These are phyloP conservation scores for Callaeas wilsoni DNA, from an alignment of 2,113 vertebrate genomes.

Conservation along the genomic window DNA sequence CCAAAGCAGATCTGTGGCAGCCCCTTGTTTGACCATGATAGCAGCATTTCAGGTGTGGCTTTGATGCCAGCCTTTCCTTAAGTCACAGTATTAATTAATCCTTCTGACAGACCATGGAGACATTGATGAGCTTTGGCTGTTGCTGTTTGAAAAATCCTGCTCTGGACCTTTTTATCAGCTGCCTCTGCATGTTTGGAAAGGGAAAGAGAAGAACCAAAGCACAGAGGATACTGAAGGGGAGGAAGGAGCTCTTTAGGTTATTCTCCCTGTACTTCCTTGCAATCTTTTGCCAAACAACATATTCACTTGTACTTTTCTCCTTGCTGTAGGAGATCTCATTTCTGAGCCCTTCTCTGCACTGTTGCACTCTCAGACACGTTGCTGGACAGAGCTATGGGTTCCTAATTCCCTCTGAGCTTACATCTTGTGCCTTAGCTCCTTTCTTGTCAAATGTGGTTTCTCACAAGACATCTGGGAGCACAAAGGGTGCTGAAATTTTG, in stretches of 20 bases:
- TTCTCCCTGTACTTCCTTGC: not conserved
- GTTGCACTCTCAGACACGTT: not conserved
- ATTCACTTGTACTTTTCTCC: not conserved
- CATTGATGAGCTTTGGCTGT: not conserved
- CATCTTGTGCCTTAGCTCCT: not conserved
- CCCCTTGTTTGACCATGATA: not conserved
- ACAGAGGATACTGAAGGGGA: not conserved
- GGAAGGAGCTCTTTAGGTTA: not conserved
- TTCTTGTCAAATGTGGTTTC: not conserved
- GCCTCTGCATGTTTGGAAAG: not conserved
- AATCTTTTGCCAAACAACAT: not conserved
- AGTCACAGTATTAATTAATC: not conserved
- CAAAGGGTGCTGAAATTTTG: not conserved
- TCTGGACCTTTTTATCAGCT: not conserved
- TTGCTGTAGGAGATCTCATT: not conserved
- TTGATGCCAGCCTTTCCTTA: not conserved
- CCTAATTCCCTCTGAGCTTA: not conserved
- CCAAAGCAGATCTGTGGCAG: not conserved
- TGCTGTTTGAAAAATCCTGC: not conserved
- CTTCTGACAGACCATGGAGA: not conserved
- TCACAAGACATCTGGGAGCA: not conserved
- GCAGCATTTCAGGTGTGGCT: not conserved
- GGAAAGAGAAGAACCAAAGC: not conserved
- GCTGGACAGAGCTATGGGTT: not conserved
- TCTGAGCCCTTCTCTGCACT: not conserved